phyloP scores from a whole-genome alignment of 2,888 invertebrate genomes.

The Venusia cambrica region DNA sequence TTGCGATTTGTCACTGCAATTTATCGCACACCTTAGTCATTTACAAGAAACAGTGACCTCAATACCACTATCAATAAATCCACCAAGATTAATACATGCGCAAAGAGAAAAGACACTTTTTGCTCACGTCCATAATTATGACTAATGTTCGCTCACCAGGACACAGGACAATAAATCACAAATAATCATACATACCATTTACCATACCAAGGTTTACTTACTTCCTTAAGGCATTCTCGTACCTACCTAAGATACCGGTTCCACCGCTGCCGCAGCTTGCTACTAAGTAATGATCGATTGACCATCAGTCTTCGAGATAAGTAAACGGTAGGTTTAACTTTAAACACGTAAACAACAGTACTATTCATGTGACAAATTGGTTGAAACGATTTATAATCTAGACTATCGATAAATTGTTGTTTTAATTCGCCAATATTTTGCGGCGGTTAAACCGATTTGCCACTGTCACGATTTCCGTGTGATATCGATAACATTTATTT shows the following conservation, averaged over 20 bases:
- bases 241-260: constrained; percentile 48
- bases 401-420: constrained; percentile 23
- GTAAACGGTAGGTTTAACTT: constrained; percentile 25
- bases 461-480: constrained; percentile 9
- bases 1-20: constrained; percentile 19
- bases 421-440: constrained; percentile 20
- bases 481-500: constrained; percentile 14
- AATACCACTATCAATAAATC: constrained; percentile 29
- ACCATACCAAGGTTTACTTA: constrained; percentile 52
- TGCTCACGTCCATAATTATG: constrained; percentile 43
- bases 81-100: constrained; percentile 28
- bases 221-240: constrained; percentile 50
- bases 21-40: constrained; percentile 19
- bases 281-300: constrained; percentile 51
- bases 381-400: constrained; percentile 20
- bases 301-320: constrained; percentile 60
- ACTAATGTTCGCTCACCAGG: constrained; percentile 39
- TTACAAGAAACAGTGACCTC: constrained; percentile 25
- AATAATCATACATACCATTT: constrained; percentile 48
- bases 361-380: constrained; percentile 23
- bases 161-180: constrained; percentile 49
- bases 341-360: constrained; percentile 22
- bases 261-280: constrained; percentile 37
- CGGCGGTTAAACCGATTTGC: constrained; percentile 14
- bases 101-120: constrained; percentile 34